Percentiles rank a stretch among this genome's conserved stretches.
phyloP scores from a whole-genome alignment of 1,140 invertebrate genomes.

The Caenorhabditis briggsae region DNA sequence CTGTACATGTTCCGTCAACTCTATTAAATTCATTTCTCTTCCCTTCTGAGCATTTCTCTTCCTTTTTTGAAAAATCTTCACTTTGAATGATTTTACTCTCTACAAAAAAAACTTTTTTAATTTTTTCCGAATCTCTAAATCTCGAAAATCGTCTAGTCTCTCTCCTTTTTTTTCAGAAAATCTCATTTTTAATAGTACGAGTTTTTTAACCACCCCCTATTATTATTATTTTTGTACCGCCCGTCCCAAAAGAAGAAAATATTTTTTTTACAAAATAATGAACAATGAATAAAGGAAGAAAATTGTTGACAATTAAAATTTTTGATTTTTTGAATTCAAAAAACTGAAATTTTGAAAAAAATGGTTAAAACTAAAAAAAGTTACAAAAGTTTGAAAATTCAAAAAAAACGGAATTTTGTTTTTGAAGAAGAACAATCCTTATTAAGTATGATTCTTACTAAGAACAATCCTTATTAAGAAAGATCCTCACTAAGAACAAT shows the following conservation, averaged over 20 bases:
- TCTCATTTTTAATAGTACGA: constrained; percentile 45
- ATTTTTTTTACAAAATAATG: background rate
- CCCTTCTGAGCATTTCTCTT: background rate
- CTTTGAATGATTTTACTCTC: no score
- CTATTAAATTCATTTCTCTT: background rate
- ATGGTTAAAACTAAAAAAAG: no score
- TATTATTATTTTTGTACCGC: background rate
- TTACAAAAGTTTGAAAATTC: no score
- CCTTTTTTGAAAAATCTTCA: no score
- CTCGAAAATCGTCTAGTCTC: background rate
- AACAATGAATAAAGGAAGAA: constrained; percentile 42
- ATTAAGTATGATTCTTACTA: no score
- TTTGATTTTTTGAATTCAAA: no score
- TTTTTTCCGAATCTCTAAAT: background rate
- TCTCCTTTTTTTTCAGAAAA: background rate
- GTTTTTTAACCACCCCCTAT: background rate
- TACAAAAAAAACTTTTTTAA: no score
- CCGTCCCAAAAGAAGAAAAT: background rate
- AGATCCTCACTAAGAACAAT: background rate
- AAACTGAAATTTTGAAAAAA: no score
- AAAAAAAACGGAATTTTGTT: no score
- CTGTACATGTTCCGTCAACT: constrained; percentile 23
- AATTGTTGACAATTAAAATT: background rate
- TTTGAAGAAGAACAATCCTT: no score
- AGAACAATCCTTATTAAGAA: no score